phyloP scores from a whole-genome alignment of 1,140 invertebrate genomes.

The Tribolium castaneum region DNA sequence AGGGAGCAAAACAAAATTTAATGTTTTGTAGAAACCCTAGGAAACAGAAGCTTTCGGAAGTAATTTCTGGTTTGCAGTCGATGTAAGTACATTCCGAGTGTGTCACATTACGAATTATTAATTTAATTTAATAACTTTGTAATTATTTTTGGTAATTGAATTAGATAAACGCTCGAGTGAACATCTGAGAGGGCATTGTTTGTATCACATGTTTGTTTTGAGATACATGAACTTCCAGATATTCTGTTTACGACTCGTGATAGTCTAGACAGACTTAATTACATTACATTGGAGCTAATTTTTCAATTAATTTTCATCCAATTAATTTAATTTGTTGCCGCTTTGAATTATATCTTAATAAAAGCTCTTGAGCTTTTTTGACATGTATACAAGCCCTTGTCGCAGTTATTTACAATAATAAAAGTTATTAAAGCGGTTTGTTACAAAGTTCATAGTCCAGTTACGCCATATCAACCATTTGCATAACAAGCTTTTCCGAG shows the following conservation, averaged over 20 bases:
- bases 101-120: background rate
- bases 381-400: no score
- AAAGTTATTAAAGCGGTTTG: conserved; percentile 13
- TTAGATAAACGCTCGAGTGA: no score
- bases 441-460: background rate
- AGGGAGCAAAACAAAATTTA: background rate
- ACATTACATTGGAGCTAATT: no score
- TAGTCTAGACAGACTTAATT: no score
- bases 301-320: no score
- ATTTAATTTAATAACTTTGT: no score
- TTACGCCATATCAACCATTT: conserved; percentile 4
- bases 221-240: no score
- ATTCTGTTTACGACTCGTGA: no score
- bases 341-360: background rate
- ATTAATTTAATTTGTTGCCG: background rate
- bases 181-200: no score
- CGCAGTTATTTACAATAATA: background rate
- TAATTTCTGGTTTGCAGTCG: background rate
- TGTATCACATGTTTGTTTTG: no score
- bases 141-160: no score
- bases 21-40: background rate
- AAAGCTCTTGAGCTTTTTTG: background rate
- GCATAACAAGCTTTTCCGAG: conserved; percentile 16
- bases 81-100: background rate
- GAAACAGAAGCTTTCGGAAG: background rate